These are phyloP conservation scores for Centrocercus urophasianus DNA, from an alignment of 2,113 vertebrate genomes.

Conservation along the genomic window DNA sequence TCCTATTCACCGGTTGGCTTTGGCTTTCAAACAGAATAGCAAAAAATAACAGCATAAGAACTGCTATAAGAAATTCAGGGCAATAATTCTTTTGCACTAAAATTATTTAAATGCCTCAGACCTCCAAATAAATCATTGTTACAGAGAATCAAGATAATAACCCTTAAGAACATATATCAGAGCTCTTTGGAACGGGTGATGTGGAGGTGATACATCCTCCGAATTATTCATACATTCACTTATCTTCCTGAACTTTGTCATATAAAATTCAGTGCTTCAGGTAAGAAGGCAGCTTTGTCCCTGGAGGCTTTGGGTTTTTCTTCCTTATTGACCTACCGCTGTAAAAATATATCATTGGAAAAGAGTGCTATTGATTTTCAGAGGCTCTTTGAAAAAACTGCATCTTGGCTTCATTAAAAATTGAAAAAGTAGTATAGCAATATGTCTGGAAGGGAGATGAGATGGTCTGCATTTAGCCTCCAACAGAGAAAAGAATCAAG, in stretches of 20 bases:
- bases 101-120: background rate
- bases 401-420: constrained; percentile 56
- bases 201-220: background rate
- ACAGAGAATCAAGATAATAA: background rate
- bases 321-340: constrained; percentile 28
- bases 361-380: constrained; percentile 47
- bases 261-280: background rate
- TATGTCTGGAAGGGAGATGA: background rate
- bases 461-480: background rate
- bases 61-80: background rate
- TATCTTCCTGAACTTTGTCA: background rate
- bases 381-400: constrained; percentile 22
- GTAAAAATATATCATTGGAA: background rate
- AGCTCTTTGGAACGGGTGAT: background rate
- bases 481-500: background rate
- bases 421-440: background rate
- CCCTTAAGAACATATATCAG: background rate
- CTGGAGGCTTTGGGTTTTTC: background rate
- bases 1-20: background rate
- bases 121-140: background rate
- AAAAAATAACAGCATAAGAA: background rate
- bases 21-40: background rate
- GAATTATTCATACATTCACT: background rate
- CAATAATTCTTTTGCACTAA: background rate
- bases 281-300: background rate